Evolutionary conservation across 2,113 vertebrate species (phyloP).

Genomic region (Suncus etruscus): DNA sequence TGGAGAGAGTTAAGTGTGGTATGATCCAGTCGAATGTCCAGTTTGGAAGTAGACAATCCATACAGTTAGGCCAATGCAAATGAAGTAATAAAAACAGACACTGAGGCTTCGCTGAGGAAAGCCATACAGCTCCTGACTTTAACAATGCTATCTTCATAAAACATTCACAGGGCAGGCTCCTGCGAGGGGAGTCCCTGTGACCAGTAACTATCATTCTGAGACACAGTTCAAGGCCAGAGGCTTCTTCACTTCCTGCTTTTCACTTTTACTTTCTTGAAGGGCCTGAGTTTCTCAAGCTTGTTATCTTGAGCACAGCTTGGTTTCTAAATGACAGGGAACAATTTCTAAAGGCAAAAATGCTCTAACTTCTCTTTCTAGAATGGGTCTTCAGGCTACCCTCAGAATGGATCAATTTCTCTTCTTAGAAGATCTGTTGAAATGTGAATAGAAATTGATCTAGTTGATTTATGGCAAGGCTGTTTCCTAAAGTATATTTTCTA

Average conservation of each 20-base stretch:
- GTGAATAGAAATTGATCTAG: background rate
- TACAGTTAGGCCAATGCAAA: background rate
- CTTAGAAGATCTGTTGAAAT: background rate
- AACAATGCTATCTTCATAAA: background rate
- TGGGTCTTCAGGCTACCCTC: background rate
- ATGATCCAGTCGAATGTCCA: rapidly evolving
- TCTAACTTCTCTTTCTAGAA: constrained; percentile 58
- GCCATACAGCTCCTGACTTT: background rate
- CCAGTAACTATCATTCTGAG: background rate
- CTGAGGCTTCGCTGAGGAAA: background rate
- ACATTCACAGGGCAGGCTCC: background rate
- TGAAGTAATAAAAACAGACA: background rate
- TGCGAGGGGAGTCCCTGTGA: background rate
- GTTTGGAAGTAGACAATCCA: background rate
- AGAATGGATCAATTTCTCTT: background rate
- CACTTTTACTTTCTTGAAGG: constrained; percentile 51
- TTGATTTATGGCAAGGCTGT: too few relatives aligned
- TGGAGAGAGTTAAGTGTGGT: background rate
- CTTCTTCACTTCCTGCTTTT: constrained; percentile 63
- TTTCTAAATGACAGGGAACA: constrained; percentile 65
- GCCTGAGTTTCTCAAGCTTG: constrained; percentile 24
- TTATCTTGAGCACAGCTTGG: background rate
- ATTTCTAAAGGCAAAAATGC: constrained; percentile 15
- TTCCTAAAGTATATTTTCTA: background rate
- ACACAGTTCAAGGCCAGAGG: constrained; percentile 47